A percentile compares a stretch with the other conserved stretches of the same genome.
Evolutionary conservation across 2,888 invertebrate species (phyloP).

Genomic region (Xestia xanthographa): DNA sequence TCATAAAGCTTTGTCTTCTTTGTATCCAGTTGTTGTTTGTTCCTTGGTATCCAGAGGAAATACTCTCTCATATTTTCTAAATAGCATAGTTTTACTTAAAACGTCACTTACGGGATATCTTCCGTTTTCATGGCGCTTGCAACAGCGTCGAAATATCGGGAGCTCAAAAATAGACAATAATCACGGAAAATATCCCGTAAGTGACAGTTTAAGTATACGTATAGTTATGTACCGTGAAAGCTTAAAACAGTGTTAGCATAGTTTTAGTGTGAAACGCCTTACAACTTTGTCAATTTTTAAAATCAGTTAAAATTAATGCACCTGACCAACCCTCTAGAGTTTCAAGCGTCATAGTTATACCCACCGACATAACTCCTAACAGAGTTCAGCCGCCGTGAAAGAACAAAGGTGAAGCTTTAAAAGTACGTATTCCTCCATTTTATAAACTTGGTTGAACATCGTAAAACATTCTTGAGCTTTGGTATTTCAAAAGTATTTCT

Average conservation of each 20-base stretch:
- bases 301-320: background rate
- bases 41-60: too few relatives aligned
- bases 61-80: too few relatives aligned
- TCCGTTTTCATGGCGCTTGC: too few relatives aligned
- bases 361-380: conserved; percentile 28
- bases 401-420: conserved; percentile 58
- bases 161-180: too few relatives aligned
- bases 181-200: too few relatives aligned
- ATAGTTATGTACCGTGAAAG: too few relatives aligned
- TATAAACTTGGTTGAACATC: conserved; percentile 59
- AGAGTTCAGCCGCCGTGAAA: conserved; percentile 45
- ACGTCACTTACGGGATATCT: too few relatives aligned
- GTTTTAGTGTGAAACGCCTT: background rate
- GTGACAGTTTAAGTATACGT: too few relatives aligned
- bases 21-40: too few relatives aligned
- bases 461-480: conserved; percentile 61
- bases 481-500: conserved; percentile 62
- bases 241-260: too few relatives aligned
- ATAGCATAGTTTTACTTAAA: background rate
- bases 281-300: background rate
- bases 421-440: conserved; percentile 59
- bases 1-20: background rate
- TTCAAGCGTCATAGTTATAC: conserved; percentile 19
- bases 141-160: too few relatives aligned
- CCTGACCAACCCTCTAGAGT: background rate